Evolutionary conservation across 2,888 invertebrate genomes (phyloP).

Genomic region (Drosophila vallismaia): DNA sequence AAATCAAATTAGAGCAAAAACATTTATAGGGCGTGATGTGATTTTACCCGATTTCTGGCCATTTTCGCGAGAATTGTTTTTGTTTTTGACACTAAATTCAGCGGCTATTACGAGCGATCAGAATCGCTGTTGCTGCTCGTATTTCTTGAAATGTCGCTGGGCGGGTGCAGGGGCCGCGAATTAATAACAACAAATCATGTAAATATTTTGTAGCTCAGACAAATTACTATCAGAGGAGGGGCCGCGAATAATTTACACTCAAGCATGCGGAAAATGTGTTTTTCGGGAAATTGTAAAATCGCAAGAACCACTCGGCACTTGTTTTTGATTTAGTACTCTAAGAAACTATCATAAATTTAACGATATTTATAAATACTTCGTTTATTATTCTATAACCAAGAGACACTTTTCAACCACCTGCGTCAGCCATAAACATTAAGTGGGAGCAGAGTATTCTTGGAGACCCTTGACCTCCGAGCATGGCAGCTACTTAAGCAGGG

Average conservation of each 20-base stretch:
- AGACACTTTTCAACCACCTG: not conserved
- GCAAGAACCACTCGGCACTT: not conserved
- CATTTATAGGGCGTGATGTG: slow-evolving; percentile 74
- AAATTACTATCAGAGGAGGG: slow-evolving; percentile 48
- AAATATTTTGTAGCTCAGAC: slow-evolving; percentile 51
- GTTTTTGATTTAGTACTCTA: not conserved
- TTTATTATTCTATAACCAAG: slow-evolving; percentile 14
- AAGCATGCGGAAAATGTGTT: slow-evolving; percentile 44
- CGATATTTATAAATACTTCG: not conserved
- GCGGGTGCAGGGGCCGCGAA: slow-evolving; percentile 16
- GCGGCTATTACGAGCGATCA: slow-evolving; percentile 2
- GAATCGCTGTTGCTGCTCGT: slow-evolving; percentile 34
- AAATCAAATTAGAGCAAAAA: slow-evolving; percentile 23
- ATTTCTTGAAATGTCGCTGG: slow-evolving; percentile 54
- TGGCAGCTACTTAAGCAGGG: slow-evolving; percentile 7
- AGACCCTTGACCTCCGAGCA: slow-evolving; percentile 64
- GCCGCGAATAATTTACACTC: slow-evolving; percentile 10
- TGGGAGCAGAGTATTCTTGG: slow-evolving; percentile 4
- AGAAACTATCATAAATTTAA: not conserved
- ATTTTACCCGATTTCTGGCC: slow-evolving; percentile 41
- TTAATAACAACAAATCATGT: slow-evolving; percentile 45
- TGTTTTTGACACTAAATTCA: slow-evolving; percentile 30
- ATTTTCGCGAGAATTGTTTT: slow-evolving; percentile 35
- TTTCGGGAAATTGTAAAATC: slow-evolving; percentile 16
- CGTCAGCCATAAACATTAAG: not conserved